A percentile compares a stretch with the other conserved stretches of the same genome.
Evolutionary conservation across 2,113 vertebrate species (phyloP).

Genomic region (Asarcornis scutulata): DNA sequence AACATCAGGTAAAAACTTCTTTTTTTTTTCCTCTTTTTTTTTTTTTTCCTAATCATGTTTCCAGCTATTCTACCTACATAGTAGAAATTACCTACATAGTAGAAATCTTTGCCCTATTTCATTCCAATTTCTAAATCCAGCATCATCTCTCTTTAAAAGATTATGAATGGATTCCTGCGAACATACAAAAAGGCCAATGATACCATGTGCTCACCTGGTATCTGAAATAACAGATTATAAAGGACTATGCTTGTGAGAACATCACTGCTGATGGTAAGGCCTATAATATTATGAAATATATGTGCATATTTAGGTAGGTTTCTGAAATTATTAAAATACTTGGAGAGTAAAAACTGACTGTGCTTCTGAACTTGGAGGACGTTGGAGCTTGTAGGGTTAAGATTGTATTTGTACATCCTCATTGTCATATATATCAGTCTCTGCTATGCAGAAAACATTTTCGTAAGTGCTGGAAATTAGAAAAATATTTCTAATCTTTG

Average conservation of each 20-base stretch:
- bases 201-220: neutral
- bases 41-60: neutral
- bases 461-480: neutral
- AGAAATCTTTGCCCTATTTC: constrained; percentile 14
- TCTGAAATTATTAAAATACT: neutral
- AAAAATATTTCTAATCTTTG: neutral
- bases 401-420: neutral
- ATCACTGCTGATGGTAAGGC: neutral
- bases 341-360: neutral
- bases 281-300: neutral
- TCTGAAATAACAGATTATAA: neutral
- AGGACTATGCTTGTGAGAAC: neutral
- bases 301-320: neutral
- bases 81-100: neutral
- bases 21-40: neutral
- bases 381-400: neutral
- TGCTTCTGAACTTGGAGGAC: neutral
- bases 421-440: neutral
- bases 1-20: neutral
- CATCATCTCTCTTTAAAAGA: neutral
- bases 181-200: neutral
- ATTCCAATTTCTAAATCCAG: neutral
- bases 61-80: neutral
- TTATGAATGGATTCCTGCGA: constrained; percentile 2
- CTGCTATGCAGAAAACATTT: rapidly evolving